These are phyloP conservation scores for Polyploca ridens DNA, from an alignment of 2,888 invertebrate genomes.

Conservation along the genomic window DNA sequence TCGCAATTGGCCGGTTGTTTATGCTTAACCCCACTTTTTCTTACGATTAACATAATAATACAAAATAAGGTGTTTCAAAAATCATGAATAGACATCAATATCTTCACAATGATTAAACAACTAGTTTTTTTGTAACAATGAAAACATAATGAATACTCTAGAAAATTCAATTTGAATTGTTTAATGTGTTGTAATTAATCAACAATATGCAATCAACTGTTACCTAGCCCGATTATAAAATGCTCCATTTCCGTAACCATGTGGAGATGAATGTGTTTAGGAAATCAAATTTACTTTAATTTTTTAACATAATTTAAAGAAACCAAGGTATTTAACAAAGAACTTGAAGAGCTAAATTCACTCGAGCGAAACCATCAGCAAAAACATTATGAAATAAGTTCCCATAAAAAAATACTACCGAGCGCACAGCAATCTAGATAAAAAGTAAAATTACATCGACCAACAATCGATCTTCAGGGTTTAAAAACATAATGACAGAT, in stretches of 20 bases:
- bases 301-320: slow-evolving; percentile 27
- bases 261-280: slow-evolving; percentile 41
- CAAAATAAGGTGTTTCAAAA: no score
- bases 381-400: slow-evolving; percentile 15
- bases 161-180: neutral
- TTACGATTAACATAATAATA: no score
- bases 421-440: slow-evolving; percentile 24
- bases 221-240: neutral
- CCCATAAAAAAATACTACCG: slow-evolving; percentile 16
- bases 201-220: neutral
- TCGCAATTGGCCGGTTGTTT: no score
- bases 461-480: slow-evolving; percentile 29
- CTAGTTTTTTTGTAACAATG: no score
- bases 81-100: no score
- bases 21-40: no score
- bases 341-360: neutral
- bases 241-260: neutral
- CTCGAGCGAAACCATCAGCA: neutral
- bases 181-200: neutral
- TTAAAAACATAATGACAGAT: slow-evolving; percentile 52
- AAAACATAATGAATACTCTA: neutral
- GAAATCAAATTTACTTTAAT: slow-evolving; percentile 43
- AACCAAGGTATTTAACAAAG: neutral
- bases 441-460: slow-evolving; percentile 30
- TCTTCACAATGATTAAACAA: no score